Conservation (phyloP, 2,113 vertebrate genomes). For the Peucedramus taeniatus region DNA sequence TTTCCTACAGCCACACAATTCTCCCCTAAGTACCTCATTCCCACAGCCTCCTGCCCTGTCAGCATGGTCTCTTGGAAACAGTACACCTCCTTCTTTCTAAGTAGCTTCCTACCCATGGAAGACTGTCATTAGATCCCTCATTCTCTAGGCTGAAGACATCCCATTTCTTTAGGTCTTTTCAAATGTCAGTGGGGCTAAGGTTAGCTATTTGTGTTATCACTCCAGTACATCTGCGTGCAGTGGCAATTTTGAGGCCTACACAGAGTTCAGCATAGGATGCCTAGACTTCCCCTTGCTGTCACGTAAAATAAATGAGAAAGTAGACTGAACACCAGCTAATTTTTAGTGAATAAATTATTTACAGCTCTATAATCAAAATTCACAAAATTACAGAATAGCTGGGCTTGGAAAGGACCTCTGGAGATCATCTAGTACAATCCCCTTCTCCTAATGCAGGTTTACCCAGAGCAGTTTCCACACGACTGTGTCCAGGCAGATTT, state of each 20-base stretch:
- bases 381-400: background rate
- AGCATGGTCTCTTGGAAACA: rapidly evolving
- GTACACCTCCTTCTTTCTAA: background rate
- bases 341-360: background rate
- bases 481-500: background rate
- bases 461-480: background rate
- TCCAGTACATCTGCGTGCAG: rapidly evolving
- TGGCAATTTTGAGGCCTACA: background rate
- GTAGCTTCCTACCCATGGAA: background rate
- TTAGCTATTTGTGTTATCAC: rapidly evolving
- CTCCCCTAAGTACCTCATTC: background rate
- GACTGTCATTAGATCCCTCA: background rate
- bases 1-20: background rate
- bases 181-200: background rate
- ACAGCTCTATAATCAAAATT: background rate
- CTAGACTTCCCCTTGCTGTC: background rate
- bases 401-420: background rate
- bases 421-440: background rate
- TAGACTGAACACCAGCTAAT: background rate
- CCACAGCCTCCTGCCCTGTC: rapidly evolving
- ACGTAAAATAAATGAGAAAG: background rate
- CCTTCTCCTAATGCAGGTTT: background rate
- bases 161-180: background rate
- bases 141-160: background rate
- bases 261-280: rapidly evolving